Conservation (phyloP, 2,797 vertebrate genomes). For the Paguma larvata region DNA sequence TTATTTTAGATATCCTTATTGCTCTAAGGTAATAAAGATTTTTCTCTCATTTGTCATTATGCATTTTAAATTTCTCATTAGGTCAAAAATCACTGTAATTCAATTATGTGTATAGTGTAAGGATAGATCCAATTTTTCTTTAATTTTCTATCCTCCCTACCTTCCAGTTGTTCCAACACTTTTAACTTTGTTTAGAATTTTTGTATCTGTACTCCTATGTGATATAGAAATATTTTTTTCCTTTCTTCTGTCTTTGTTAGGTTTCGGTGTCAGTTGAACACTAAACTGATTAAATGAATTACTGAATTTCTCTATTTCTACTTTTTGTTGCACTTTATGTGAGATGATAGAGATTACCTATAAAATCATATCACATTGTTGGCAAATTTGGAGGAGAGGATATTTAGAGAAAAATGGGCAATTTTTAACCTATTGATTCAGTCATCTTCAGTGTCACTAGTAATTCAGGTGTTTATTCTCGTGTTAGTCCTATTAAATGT, state of each 20-base stretch:
- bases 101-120: background rate
- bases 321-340: background rate
- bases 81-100: background rate
- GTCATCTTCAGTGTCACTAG: background rate
- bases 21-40: background rate
- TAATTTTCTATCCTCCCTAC: background rate
- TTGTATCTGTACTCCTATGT: background rate
- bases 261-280: background rate
- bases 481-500: background rate
- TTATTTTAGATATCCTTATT: background rate
- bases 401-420: background rate
- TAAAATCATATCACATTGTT: background rate
- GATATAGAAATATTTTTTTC: background rate
- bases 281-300: background rate
- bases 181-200: background rate
- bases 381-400: background rate
- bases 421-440: background rate
- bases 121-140: background rate
- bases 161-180: background rate
- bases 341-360: background rate
- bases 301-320: background rate
- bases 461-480: background rate
- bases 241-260: background rate
- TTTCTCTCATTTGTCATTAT: background rate
- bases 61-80: background rate